These are phyloP conservation scores for Tragelaphus eurycerus DNA, from an alignment of 2,797 vertebrate species.

Conservation along the genomic window DNA sequence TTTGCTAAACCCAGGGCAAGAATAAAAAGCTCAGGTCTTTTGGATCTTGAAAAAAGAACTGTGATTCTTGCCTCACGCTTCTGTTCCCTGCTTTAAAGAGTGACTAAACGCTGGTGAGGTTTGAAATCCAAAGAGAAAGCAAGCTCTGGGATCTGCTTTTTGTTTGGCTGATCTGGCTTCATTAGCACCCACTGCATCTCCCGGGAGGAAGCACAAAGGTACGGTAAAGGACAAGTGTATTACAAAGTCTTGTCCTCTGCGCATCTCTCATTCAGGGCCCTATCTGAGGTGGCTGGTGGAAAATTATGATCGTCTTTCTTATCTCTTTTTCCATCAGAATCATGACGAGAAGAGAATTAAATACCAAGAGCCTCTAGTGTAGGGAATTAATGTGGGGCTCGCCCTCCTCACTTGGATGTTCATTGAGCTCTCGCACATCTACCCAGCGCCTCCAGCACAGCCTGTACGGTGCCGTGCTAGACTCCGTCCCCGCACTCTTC, in stretches of 20 bases:
- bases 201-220: background rate
- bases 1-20: background rate
- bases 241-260: background rate
- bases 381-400: background rate
- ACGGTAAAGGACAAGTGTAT: background rate
- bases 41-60: background rate
- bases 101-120: background rate
- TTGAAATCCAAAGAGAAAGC: background rate
- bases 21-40: background rate
- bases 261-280: background rate
- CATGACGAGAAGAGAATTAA: background rate
- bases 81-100: background rate
- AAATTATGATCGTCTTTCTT: background rate
- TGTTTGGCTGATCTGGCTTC: background rate
- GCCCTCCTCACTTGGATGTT: background rate
- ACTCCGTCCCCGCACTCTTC: background rate
- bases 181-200: background rate
- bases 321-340: background rate
- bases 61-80: background rate
- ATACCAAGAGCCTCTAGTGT: background rate
- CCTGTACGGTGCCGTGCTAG: no score
- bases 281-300: background rate
- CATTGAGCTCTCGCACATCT: background rate
- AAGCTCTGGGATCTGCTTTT: background rate
- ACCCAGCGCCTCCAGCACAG: background rate